Evolutionary conservation across 2,797 vertebrate genomes (phyloP).

Genomic region (Pempheris klunzingeri): DNA sequence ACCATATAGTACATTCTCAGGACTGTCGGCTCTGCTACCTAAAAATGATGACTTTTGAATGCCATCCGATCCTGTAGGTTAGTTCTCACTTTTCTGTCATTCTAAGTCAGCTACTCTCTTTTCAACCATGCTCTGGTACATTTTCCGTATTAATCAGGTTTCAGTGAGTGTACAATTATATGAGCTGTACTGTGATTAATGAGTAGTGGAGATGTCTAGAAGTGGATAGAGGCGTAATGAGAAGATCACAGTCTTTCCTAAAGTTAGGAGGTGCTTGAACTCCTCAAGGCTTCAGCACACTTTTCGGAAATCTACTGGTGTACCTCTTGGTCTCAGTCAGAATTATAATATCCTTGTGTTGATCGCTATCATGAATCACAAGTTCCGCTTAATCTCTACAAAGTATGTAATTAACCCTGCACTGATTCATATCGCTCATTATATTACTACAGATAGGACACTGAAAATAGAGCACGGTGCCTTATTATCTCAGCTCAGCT

Average conservation of each 20-base stretch:
- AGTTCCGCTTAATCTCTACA: slow-evolving; percentile 75
- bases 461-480: slow-evolving; percentile 62
- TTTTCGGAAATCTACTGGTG: slow-evolving; percentile 55
- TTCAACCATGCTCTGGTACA: slow-evolving; percentile 1
- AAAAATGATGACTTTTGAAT: slow-evolving; percentile 11
- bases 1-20: neutral
- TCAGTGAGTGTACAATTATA: slow-evolving; percentile 17
- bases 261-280: slow-evolving; percentile 67
- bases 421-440: slow-evolving; percentile 80
- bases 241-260: slow-evolving; percentile 48
- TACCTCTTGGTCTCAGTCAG: slow-evolving; percentile 67
- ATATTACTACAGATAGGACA: slow-evolving; percentile 72
- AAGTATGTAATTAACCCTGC: slow-evolving; percentile 82
- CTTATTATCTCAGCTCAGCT: slow-evolving; percentile 53
- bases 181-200: slow-evolving; percentile 40
- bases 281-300: slow-evolving; percentile 36
- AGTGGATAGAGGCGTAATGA: slow-evolving; percentile 56
- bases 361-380: slow-evolving; percentile 78
- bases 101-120: slow-evolving; percentile 9
- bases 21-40: neutral
- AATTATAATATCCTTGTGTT: slow-evolving; percentile 71
- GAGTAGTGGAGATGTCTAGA: slow-evolving; percentile 32
- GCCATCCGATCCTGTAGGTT: slow-evolving; percentile 5
- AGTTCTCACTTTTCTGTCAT: neutral
- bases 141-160: slow-evolving; percentile 12